Base-by-base conservation (phyloP, 2,888 invertebrate species). In the Drosophila subquinaria region DNA sequence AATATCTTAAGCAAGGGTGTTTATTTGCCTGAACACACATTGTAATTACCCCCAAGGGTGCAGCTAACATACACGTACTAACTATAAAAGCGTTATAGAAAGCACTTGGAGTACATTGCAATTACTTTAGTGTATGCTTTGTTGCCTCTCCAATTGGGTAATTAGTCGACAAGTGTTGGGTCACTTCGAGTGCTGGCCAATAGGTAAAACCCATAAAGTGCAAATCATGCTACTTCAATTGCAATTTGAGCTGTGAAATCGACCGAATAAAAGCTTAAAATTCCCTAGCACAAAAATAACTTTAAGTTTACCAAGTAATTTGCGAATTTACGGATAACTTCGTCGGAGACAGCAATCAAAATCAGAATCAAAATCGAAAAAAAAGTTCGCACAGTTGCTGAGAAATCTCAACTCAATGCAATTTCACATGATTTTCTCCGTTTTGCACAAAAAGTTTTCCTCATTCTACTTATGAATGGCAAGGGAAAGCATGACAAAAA, bases 301-400 rank as follows among this genome's bases (percentile, higher is more conserved):
- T 61, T 68, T 48, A 78, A 73, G 47, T 52, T 38, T 27, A 40
- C 15, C 43, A 64, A 74, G 50, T 65, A 57, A 66, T 61, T 72
- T 60, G 23, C 35, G 35, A 56, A 45, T 56, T 56, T 56, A 30
- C 33, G 47, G 64, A 48, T 56, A 42, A 63, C 59, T 69, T 50
- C 42, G 55, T 42, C 59, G 30, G 33, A 62, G 78, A 63, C 42
- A 43, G 55, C 73, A 63, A 73, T 73, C 60, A 57, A 76, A 64
- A 68, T 45, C 17, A 43, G 17, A 27, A 51, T 43, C 10, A 36
- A 56, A 65, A 42, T 23, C 48, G 45, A 57, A 67, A 47, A 56
- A 40, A 68, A 76, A 78, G 60, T 78, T 76, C 38, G 13, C 10
- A 50, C 53, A 63, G 20, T 42, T 35, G 62, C 30, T 10, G 35